Percentiles rank a stretch among this genome's conserved stretches.
phyloP scores from a whole-genome alignment of 2,113 vertebrate species.

The Grallaria varia region DNA sequence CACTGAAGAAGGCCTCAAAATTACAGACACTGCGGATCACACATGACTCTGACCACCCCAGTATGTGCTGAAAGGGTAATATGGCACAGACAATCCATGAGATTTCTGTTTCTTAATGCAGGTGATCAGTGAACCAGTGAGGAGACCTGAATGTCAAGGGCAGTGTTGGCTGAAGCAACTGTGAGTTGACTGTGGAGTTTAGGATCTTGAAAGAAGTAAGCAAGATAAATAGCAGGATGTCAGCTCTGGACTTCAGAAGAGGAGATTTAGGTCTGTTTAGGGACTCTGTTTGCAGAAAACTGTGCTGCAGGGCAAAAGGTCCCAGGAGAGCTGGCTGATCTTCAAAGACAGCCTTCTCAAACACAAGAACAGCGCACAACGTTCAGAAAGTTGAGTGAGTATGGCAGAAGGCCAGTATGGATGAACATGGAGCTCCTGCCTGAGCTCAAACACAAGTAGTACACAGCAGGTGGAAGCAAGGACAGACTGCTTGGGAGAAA shows the following conservation, averaged over 20 bases:
- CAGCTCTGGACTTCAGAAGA: background rate
- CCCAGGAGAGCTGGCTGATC: slow-evolving; percentile 47
- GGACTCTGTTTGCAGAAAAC: slow-evolving; percentile 13
- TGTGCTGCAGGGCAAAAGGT: slow-evolving; percentile 47
- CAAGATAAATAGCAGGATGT: background rate
- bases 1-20: background rate
- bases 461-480: slow-evolving; percentile 35
- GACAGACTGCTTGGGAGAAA: background rate
- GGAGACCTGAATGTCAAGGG: background rate
- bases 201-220: background rate
- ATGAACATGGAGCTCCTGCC: slow-evolving; percentile 40
- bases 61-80: background rate
- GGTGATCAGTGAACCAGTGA: background rate
- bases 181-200: background rate
- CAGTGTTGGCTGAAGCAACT: background rate
- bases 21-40: background rate
- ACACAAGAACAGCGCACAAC: background rate
- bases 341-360: slow-evolving; percentile 51
- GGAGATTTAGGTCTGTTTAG: slow-evolving; percentile 22
- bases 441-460: background rate
- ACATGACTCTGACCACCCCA: background rate
- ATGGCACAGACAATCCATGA: background rate
- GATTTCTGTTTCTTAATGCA: background rate
- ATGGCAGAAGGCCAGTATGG: slow-evolving; percentile 36
- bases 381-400: slow-evolving; percentile 37